Evolutionary conservation across 2,797 vertebrate genomes (phyloP), one percentile per base, ranked within the genome.

Genomic region (Amblyopsis hoosieri): DNA sequence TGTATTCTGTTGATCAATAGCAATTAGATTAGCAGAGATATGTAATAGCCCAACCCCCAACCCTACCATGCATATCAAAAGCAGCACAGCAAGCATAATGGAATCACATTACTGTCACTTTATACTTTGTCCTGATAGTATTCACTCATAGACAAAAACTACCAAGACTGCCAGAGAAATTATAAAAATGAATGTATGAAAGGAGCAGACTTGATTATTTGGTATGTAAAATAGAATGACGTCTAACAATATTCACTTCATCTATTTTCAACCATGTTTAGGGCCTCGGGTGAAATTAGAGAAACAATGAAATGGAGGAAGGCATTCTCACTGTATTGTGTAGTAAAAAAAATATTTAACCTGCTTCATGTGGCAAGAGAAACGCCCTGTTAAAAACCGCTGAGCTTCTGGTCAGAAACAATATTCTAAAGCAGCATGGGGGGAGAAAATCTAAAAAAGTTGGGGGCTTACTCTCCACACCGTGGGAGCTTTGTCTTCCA

Each of bases 401-500:
- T 19, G 33, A 57, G 54, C 66, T 66, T 42, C 70, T 56, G 59
- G 75, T 79, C 63, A 70, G 71, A 85, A 80, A 79, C 83, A 85
- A 83, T 85, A 79, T 84, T 75, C 66, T 54, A 37, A 50, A 84
- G 17, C 82, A 81, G 82, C 80, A 78, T 79, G 82, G 79, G 52
- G 71, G 69, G 72, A 80, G 69, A 57, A 66, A 71, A 75, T 71
- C 64, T 82, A 70, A 81, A 80, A 59, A 86, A 85, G 81, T 70
- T 71, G 61, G 19, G 37, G 64, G 59, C 57, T 60, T 67, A 46
- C 58, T 80, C 65, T 51, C 45, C 85, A 80, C 89, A 80, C 72
- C 67, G 74, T 84, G 85, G 84, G 81, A 78, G 83, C 86, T 85
- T 88, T 88, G 87, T 91, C 85, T 90, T 89, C 85, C 81, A 83